Conservation (phyloP, 2,113 vertebrate species). For the Ellobius talpinus region DNA sequence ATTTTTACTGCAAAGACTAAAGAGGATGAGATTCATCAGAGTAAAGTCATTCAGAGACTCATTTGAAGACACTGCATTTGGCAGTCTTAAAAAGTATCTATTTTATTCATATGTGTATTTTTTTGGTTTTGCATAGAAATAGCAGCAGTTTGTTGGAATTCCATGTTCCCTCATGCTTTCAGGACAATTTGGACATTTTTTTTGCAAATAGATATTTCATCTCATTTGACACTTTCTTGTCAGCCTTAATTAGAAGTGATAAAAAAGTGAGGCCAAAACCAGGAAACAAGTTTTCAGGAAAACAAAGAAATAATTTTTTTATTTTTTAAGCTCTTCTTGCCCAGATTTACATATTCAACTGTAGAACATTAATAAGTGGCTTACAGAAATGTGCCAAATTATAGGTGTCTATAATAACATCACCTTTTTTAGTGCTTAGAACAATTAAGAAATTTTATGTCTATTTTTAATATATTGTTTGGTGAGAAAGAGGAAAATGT, state of each 20-base stretch:
- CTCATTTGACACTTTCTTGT: neutral
- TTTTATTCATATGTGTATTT: neutral
- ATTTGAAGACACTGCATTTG: neutral
- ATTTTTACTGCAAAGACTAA: neutral
- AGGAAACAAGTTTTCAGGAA: conserved; percentile 14
- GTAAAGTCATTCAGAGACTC: neutral
- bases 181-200: neutral
- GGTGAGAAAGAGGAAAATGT: neutral
- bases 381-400: neutral
- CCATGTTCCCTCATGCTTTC: neutral
- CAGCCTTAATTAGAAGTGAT: neutral
- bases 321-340: neutral
- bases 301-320: neutral
- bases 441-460: neutral
- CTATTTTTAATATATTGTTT: neutral
- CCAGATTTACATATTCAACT: neutral
- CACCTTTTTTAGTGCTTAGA: neutral
- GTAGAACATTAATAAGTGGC: neutral
- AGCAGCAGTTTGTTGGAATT: neutral
- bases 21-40: neutral
- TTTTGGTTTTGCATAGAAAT: neutral
- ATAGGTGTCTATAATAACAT: neutral
- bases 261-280: neutral
- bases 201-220: neutral
- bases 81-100: too few relatives aligned